A percentile compares a stretch with the other conserved stretches of the same genome.
Conservation (phyloP, 2,113 vertebrate genomes). For the Nematolebias whitei region DNA sequence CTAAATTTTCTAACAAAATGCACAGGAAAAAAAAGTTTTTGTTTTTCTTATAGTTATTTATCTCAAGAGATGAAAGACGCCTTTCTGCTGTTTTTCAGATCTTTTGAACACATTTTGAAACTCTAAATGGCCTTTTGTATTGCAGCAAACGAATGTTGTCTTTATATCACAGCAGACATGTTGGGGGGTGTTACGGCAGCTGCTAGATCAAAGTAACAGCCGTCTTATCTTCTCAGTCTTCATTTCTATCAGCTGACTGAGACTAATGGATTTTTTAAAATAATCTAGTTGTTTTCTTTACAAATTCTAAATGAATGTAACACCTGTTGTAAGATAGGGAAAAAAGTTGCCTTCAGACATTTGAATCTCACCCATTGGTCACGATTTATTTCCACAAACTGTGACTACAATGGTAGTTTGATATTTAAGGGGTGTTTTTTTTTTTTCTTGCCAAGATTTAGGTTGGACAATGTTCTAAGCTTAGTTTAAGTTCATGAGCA, state of each 20-base stretch:
- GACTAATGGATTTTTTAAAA: slow-evolving; percentile 1
- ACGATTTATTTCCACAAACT: slow-evolving; percentile 4
- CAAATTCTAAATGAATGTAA: no score
- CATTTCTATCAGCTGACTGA: slow-evolving; percentile 7
- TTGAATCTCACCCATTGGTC: slow-evolving; percentile 8
- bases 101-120: slow-evolving; percentile 30
- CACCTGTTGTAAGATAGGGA: no score
- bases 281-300: no score
- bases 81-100: slow-evolving; percentile 64
- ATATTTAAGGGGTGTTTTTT: slow-evolving; percentile 8
- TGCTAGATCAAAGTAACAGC: slow-evolving; percentile 27
- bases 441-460: background rate
- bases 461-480: background rate
- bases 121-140: slow-evolving; percentile 55
- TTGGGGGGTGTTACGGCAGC: slow-evolving; percentile 37
- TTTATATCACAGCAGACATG: slow-evolving; percentile 24
- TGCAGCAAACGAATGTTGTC: slow-evolving; percentile 67
- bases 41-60: slow-evolving; percentile 29
- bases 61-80: slow-evolving; percentile 60
- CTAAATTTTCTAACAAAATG: slow-evolving; percentile 46
- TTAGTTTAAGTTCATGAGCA: background rate
- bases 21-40: slow-evolving; percentile 22
- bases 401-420: slow-evolving; percentile 9
- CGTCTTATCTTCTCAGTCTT: slow-evolving; percentile 6
- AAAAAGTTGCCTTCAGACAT: no score